Conservation (phyloP, 1,140 invertebrate species). For the Nylanderia fulva region DNA sequence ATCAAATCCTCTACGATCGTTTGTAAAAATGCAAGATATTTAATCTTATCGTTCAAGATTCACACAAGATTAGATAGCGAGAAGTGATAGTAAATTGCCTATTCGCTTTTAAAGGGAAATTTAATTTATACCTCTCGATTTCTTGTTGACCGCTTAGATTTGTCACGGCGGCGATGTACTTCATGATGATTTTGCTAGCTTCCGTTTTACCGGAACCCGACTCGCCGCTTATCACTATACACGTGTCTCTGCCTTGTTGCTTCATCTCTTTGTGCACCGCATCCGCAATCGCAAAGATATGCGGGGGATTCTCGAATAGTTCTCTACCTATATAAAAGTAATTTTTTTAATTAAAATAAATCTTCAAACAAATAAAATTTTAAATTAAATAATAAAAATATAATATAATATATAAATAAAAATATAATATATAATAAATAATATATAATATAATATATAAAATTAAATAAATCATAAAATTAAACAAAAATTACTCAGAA, state of each 20-base stretch:
- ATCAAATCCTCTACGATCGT: constrained; percentile 24
- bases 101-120: not conserved
- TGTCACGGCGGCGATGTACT: constrained; percentile 99
- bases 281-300: constrained; percentile 98
- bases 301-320: constrained; percentile 97
- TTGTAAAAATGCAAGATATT: constrained; percentile 10
- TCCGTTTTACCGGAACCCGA: constrained; percentile 99
- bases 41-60: constrained; percentile 24
- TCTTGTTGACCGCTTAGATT: constrained; percentile 96
- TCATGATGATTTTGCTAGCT: constrained; percentile 99
- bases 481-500: not conserved
- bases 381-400: no score
- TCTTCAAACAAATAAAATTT: no score
- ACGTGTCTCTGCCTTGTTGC: constrained; percentile 95
- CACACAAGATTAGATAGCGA: constrained; percentile 63
- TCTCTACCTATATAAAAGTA: constrained; percentile 90
- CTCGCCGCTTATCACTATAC: constrained; percentile 98
- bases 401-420: no score
- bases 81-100: not conserved
- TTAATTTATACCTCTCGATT: constrained; percentile 94
- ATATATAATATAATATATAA: no score
- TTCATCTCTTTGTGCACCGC: constrained; percentile 97
- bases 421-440: no score
- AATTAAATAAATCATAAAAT: no score
- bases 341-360: constrained; percentile 1